These are phyloP conservation scores for Psittacara wagleri DNA, from an alignment of 2,113 vertebrate species.

Conservation along the genomic window DNA sequence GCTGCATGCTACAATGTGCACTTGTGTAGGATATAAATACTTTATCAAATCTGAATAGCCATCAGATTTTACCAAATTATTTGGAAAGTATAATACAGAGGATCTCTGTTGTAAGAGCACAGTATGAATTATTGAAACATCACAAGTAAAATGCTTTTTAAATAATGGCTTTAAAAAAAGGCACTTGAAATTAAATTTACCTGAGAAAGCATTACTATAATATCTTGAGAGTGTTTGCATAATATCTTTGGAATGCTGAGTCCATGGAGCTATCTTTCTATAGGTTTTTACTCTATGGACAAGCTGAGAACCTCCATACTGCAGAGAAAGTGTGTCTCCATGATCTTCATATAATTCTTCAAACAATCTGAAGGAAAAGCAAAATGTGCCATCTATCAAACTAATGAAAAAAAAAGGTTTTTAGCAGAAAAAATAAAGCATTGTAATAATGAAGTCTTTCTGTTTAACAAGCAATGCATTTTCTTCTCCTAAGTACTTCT, in stretches of 20 bases:
- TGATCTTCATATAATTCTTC: slow-evolving; percentile 98
- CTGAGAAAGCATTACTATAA: slow-evolving; percentile 97
- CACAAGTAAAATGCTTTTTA: background rate
- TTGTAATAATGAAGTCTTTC: background rate
- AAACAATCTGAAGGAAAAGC: slow-evolving; percentile 83
- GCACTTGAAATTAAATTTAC: slow-evolving; percentile 62
- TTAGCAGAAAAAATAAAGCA: background rate
- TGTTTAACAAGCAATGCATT: background rate
- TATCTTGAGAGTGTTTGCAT: slow-evolving; percentile 97
- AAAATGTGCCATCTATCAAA: background rate
- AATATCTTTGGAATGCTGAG: slow-evolving; percentile 97
- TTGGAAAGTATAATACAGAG: background rate
- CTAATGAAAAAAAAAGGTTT: background rate
- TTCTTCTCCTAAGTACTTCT: background rate
- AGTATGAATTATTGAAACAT: background rate
- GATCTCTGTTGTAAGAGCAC: background rate
- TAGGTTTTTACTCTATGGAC: slow-evolving; percentile 98
- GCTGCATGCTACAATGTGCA: background rate
- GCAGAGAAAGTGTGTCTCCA: slow-evolving; percentile 94
- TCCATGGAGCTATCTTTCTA: slow-evolving; percentile 97
- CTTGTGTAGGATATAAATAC: background rate
- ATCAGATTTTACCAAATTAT: background rate
- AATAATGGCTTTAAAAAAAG: background rate
- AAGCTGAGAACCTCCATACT: slow-evolving; percentile 96
- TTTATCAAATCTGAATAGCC: background rate